A percentile compares a stretch with the other conserved stretches of the same genome.
These are phyloP conservation scores for Drosophila glabriapex DNA, from an alignment of 2,888 invertebrate genomes.

Conservation along the genomic window DNA sequence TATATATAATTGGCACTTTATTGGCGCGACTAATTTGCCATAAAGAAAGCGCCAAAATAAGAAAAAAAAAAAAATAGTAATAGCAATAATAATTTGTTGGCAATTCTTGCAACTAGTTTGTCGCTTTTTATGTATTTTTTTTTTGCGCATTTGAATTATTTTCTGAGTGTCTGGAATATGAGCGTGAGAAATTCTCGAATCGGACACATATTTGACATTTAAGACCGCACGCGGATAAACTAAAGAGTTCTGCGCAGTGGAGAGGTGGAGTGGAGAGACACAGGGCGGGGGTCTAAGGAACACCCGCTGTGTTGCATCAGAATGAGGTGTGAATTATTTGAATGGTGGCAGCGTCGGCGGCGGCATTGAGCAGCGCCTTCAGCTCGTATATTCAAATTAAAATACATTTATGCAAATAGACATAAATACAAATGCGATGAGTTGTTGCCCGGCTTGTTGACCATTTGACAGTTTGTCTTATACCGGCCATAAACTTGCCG, in stretches of 20 bases:
- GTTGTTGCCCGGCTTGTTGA: conserved; percentile 42
- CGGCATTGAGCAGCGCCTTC: conserved; percentile 32
- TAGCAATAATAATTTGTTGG: conserved; percentile 64
- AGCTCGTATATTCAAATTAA: conserved; percentile 72
- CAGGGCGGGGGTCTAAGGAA: not conserved
- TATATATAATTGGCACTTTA: conserved; percentile 61
- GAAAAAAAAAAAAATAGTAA: conserved; percentile 15
- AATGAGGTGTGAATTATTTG: conserved; percentile 78
- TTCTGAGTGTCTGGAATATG: conserved; percentile 58
- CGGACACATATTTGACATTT: conserved; percentile 55
- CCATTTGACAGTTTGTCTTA: conserved; percentile 72
- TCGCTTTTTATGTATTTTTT: conserved; percentile 17
- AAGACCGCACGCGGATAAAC: conserved; percentile 51
- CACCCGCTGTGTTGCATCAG: conserved; percentile 50
- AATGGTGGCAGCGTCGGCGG: conserved; percentile 23
- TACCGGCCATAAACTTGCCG: conserved; percentile 70
- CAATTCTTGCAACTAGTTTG: conserved; percentile 62
- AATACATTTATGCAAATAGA: conserved; percentile 74
- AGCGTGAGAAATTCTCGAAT: conserved; percentile 72
- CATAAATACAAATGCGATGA: conserved; percentile 55
- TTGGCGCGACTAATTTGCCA: conserved; percentile 77
- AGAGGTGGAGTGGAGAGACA: not conserved
- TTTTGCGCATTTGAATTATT: conserved; percentile 40
- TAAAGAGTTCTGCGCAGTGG: not conserved
- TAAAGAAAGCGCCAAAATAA: conserved; percentile 65